These are phyloP conservation scores for Mormoops blainvillei DNA, from an alignment of 2,113 vertebrate genomes.

Conservation along the genomic window DNA sequence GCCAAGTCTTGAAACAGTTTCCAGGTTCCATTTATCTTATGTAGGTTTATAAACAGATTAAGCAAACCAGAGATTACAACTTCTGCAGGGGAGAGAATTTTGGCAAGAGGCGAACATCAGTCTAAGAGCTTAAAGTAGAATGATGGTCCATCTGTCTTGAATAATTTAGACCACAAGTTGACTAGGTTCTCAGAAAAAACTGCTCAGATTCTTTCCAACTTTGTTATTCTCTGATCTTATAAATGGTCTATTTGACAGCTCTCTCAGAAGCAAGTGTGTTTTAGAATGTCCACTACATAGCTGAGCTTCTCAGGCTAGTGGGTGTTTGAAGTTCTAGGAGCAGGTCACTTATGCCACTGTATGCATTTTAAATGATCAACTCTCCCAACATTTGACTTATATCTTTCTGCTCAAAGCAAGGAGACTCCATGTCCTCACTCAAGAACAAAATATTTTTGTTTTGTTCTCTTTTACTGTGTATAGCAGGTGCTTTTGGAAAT, in stretches of 20 bases:
- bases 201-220: constrained; percentile 45
- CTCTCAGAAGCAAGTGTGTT: constrained; percentile 3
- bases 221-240: constrained; percentile 51
- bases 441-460: neutral
- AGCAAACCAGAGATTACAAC: neutral
- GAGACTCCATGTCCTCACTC: neutral
- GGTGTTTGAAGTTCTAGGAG: neutral
- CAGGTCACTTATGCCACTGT: neutral
- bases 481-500: neutral
- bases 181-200: constrained; percentile 34
- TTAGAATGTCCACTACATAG: neutral
- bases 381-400: neutral
- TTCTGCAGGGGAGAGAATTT: constrained; percentile 31
- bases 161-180: constrained; percentile 40
- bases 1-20: constrained; percentile 32
- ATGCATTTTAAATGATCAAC: neutral
- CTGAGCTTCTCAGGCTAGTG: neutral
- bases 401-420: neutral
- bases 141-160: constrained; percentile 57
- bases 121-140: constrained; percentile 37
- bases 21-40: constrained; percentile 11
- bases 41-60: constrained; percentile 27
- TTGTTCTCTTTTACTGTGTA: neutral
- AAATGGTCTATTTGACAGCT: neutral
- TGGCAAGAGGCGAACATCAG: constrained; percentile 37